Percentiles rank a stretch among this genome's conserved stretches.
Evolutionary conservation across 2,888 invertebrate species (phyloP).

Genomic region (Celastrina argiolus): DNA sequence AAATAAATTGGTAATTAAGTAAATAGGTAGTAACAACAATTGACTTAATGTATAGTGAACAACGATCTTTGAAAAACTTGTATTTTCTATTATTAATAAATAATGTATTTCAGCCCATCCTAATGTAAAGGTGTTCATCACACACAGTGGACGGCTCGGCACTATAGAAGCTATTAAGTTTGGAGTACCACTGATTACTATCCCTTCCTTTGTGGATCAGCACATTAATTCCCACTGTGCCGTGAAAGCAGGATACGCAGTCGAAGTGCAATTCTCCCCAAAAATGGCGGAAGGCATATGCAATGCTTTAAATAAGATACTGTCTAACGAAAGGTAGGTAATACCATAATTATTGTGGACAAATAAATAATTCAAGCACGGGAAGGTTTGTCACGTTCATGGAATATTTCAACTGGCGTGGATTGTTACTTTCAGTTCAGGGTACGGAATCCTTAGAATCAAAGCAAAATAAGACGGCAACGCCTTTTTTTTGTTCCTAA

Average conservation of each 20-base stretch:
- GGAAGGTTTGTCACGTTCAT: too few relatives aligned
- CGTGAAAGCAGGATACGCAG: conserved; percentile 4
- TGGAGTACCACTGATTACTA: not conserved
- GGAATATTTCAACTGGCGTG: too few relatives aligned
- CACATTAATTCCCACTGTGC: not conserved
- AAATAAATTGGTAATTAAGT: too few relatives aligned
- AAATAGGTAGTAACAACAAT: too few relatives aligned
- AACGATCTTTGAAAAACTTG: not conserved
- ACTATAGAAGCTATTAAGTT: conserved; percentile 14
- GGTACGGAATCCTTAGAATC: too few relatives aligned
- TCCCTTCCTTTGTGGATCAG: conserved; percentile 5
- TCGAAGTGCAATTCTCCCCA: conserved; percentile 1
- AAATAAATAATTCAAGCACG: not conserved
- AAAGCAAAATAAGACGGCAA: not conserved
- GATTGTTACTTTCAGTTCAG: too few relatives aligned
- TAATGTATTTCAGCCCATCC: not conserved
- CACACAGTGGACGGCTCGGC: conserved; percentile 6
- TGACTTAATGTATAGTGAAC: too few relatives aligned
- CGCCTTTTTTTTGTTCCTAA: not conserved
- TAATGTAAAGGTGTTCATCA: conserved; percentile 12
- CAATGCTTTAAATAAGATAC: not conserved
- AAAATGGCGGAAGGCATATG: not conserved
- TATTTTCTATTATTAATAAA: not conserved
- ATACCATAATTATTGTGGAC: not conserved
- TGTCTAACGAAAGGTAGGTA: not conserved